Evolutionary conservation across 92 coral and sea anemone genomes (phyloP).

Genomic region (Porites rus): DNA sequence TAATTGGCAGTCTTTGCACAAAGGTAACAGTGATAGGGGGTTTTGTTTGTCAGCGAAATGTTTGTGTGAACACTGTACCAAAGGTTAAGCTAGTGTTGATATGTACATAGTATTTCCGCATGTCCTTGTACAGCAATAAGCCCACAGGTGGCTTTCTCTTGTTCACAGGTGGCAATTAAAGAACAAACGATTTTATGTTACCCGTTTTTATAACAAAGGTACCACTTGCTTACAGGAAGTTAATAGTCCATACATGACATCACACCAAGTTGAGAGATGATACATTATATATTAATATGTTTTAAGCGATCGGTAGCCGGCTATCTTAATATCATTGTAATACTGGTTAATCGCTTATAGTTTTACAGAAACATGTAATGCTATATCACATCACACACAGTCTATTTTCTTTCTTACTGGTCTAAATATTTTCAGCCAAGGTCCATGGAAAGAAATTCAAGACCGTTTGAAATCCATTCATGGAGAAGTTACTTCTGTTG

Average conservation of each 20-base stretch:
- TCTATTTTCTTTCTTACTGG: conserved; percentile 48
- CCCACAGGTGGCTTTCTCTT: background rate
- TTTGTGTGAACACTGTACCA: conserved; percentile 4
- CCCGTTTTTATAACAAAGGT: background rate
- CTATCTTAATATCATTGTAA: background rate
- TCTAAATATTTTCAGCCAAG: conserved; percentile 45
- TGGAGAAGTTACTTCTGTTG: background rate
- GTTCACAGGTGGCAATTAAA: conserved; percentile 8
- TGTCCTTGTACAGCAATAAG: too few relatives aligned
- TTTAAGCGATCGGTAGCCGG: background rate
- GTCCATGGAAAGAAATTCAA: conserved; percentile 55
- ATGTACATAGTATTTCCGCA: too few relatives aligned
- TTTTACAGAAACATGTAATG: background rate
- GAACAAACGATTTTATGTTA: background rate
- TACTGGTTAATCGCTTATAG: background rate
- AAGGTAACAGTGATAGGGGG: conserved; percentile 40
- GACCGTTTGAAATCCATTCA: conserved; percentile 22
- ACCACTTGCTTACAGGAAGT: background rate
- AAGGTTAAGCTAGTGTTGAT: background rate
- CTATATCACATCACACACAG: background rate
- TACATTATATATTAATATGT: background rate
- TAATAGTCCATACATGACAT: background rate
- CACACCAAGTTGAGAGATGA: background rate
- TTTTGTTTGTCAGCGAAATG: conserved; percentile 1
- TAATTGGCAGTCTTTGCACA: conserved; percentile 17